Percentiles rank a stretch among this genome's conserved stretches.
These are phyloP conservation scores for Dunckerocampus dactyliophorus DNA, from an alignment of 2,113 vertebrate species.

Conservation along the genomic window DNA sequence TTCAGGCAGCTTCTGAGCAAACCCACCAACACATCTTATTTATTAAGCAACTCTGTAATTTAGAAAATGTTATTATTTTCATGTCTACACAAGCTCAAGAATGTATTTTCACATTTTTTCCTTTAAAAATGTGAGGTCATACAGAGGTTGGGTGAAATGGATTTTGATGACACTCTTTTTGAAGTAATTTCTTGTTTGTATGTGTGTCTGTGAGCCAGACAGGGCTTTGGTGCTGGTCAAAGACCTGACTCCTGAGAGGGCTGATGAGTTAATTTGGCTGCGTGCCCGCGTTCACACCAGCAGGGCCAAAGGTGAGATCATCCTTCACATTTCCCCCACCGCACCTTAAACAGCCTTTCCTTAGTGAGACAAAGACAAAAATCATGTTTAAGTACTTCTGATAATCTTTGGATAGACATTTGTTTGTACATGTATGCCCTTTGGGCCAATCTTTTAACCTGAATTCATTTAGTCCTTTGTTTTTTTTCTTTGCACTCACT, in stretches of 20 bases:
- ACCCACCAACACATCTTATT: conserved; percentile 62
- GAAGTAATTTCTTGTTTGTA: conserved; percentile 44
- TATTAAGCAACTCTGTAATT: conserved; percentile 64
- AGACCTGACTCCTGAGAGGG: conserved; percentile 82
- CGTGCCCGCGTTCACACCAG: conserved; percentile 95
- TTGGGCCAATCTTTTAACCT: conserved; percentile 12
- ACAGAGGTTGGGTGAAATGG: conserved; percentile 8
- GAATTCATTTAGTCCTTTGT: not conserved
- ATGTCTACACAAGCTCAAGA: conserved; percentile 35
- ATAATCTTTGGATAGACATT: conserved; percentile 23
- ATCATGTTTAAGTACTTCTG: conserved; percentile 9
- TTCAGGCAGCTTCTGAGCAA: conserved; percentile 54
- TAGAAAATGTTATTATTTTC: conserved; percentile 48
- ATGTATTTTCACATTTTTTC: conserved; percentile 37
- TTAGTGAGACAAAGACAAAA: conserved; percentile 20
- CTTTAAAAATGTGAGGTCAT: conserved; percentile 9
- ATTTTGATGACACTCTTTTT: conserved; percentile 16
- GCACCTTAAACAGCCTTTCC: not conserved
- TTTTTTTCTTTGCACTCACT: not conserved
- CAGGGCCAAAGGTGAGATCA: conserved; percentile 93
- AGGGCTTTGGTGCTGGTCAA: conserved; percentile 83
- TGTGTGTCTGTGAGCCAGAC: conserved; percentile 70
- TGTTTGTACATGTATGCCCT: conserved; percentile 20
- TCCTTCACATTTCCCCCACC: conserved; percentile 17
- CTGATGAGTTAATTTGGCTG: conserved; percentile 90